Base-by-base conservation (phyloP, 2,888 invertebrate genomes). In the Rhagium mordax region DNA sequence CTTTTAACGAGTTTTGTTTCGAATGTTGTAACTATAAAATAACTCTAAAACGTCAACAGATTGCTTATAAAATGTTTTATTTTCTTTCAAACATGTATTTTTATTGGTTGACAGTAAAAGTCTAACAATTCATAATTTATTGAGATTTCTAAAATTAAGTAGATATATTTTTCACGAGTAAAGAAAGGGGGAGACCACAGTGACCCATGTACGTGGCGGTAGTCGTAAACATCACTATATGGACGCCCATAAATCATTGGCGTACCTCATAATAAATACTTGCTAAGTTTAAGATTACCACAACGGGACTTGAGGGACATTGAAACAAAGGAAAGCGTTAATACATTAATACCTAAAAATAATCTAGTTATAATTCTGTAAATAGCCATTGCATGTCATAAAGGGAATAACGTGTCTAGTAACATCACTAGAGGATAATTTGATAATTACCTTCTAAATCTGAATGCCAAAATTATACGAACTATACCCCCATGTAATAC, bases 1-100 rank as follows among this genome's bases (percentile, higher is more conserved):
- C 78, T 81, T 79, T 81, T 81, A 82, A 82, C 82, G 81, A 82
- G 82, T 83, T 81, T 81, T 78, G 75, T 79, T 80, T 71, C 66
- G 60, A 70, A 71, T 70, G 71, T 70, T 70, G 53, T 64, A 75
- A 75, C 72, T 76, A 75, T 79, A 76, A 78, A 79, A 76, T 49
- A 64, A 64, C 69, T 53, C 62, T 70, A 66, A 78, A 78, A 76
- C 59, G 71, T 71, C 72, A 71, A 72, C 74, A 72, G 71, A 76
- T 74, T 71, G 66, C 70, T 67, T 76, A 72, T 66, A 73, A 72
- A 69, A 72, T 64, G 57, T 41, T 67, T 67, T 55, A 67, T 67
- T 57, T 55, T 47, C 53, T 53, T 33, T 57, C 57, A 57, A 47
- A 57, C 47, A 57, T 29, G 67, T 47, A 47, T n/a, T 67, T 67